Evolutionary conservation across 2,888 invertebrate species (phyloP).

Genomic region (Sphaeridia pumilis): DNA sequence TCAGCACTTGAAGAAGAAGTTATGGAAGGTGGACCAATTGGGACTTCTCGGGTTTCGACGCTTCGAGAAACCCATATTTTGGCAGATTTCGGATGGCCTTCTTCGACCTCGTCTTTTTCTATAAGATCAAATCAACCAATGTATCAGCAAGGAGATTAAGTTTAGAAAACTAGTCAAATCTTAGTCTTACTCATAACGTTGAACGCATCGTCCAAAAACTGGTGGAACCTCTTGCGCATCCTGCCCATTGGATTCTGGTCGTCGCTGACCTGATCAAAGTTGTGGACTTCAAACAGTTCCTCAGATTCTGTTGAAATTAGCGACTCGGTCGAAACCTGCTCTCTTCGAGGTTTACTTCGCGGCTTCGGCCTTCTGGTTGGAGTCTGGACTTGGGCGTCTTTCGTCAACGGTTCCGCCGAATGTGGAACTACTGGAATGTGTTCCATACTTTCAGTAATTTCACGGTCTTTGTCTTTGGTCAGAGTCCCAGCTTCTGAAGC

Average conservation of each 20-base stretch:
- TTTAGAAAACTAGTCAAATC: not conserved
- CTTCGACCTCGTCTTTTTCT: conserved; percentile 18
- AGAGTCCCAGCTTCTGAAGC: not conserved
- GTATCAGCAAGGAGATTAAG: not conserved
- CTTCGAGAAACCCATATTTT: conserved; percentile 33
- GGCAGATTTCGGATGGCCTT: conserved; percentile 27
- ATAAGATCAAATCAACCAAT: not conserved
- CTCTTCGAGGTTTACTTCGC: conserved; percentile 6
- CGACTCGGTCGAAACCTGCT: conserved; percentile 16
- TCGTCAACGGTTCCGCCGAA: conserved; percentile 7
- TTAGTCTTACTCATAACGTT: conserved; percentile 43
- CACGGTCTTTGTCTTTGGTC: conserved; percentile 20
- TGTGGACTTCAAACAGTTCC: conserved; percentile 14
- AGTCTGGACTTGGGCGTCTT: conserved; percentile 15
- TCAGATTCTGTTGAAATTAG: conserved; percentile 16
- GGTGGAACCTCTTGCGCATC: conserved; percentile 59
- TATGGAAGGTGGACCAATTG: conserved; percentile 20
- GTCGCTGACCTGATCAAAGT: conserved; percentile 3
- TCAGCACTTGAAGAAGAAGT: conserved; percentile 31
- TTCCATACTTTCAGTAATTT: conserved; percentile 25
- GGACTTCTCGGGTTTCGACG: conserved; percentile 23
- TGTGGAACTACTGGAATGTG: not conserved
- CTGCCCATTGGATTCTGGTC: conserved; percentile 33
- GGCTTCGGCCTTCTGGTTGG: conserved; percentile 17
- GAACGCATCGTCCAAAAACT: conserved; percentile 66